phyloP scores from a whole-genome alignment of 1,140 invertebrate species.

The Euglossa dilemma region DNA sequence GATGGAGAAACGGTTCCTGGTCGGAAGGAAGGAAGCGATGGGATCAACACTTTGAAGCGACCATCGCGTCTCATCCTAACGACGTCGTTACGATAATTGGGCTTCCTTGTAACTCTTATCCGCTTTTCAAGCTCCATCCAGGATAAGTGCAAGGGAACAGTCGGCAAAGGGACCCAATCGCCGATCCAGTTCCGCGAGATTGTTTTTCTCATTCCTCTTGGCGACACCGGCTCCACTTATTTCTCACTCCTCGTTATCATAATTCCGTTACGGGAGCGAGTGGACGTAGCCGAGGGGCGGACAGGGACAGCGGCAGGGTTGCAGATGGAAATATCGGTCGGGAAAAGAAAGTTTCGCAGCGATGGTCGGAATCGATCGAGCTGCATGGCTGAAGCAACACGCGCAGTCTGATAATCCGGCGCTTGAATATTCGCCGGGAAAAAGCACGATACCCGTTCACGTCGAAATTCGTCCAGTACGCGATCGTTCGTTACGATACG shows the following conservation, averaged over 20 bases:
- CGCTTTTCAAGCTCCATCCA: background rate
- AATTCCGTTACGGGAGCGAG: background rate
- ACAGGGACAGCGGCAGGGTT: background rate
- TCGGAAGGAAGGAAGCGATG: no score
- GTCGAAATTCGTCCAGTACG: background rate
- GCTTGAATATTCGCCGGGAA: conserved; percentile 9
- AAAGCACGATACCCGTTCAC: background rate
- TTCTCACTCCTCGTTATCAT: conserved; percentile 6
- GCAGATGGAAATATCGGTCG: background rate
- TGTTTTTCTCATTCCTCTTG: background rate
- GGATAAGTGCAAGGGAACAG: background rate
- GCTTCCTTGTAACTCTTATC: background rate
- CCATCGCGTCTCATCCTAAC: conserved; percentile 2
- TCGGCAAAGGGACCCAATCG: conserved; percentile 5
- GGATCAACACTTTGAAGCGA: conserved; percentile 17
- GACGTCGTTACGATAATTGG: conserved; percentile 44
- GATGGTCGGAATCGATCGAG: background rate
- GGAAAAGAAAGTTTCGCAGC: background rate
- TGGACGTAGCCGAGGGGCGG: background rate
- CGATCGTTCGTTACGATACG: background rate
- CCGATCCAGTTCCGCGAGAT: background rate
- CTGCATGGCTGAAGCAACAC: conserved; percentile 7
- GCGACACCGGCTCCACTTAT: background rate
- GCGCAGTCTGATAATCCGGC: background rate
- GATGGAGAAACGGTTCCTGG: background rate